Conservation (phyloP, 2,113 vertebrate genomes). For the Rhabdomys dilectus region DNA sequence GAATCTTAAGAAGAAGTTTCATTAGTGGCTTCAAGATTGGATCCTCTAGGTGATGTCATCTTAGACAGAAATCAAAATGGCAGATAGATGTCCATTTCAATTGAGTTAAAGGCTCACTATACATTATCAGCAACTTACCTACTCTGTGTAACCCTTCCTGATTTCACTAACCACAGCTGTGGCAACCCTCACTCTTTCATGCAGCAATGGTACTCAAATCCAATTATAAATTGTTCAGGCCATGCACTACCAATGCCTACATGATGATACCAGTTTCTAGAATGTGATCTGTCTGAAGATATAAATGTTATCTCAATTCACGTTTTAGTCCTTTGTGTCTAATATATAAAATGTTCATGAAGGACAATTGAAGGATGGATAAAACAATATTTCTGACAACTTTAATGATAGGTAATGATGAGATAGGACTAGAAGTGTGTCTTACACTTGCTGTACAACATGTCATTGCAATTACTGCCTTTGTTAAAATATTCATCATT, state of each 20-base stretch:
- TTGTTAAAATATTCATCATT: background rate
- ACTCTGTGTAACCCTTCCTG: background rate
- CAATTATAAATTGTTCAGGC: background rate
- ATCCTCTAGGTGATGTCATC: background rate
- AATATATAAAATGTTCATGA: background rate
- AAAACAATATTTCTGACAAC: background rate
- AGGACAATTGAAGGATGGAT: background rate
- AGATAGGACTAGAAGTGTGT: no score
- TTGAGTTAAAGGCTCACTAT: background rate
- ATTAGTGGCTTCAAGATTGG: background rate
- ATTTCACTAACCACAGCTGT: accelerated
- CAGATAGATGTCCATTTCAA: background rate
- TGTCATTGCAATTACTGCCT: background rate
- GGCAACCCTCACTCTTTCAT: background rate
- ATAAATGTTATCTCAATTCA: background rate
- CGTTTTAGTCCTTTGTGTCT: background rate
- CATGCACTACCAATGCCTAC: background rate
- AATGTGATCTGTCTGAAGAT: background rate
- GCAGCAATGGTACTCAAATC: background rate
- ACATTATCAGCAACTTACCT: background rate
- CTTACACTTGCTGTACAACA: no score
- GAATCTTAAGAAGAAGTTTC: constrained; percentile 19
- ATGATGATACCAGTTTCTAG: background rate
- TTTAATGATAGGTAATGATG: background rate
- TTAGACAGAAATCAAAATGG: background rate